Evolutionary conservation across 2,888 invertebrate genomes (phyloP), one percentile per base, ranked within the genome.

Genomic region (Noctua comes): DNA sequence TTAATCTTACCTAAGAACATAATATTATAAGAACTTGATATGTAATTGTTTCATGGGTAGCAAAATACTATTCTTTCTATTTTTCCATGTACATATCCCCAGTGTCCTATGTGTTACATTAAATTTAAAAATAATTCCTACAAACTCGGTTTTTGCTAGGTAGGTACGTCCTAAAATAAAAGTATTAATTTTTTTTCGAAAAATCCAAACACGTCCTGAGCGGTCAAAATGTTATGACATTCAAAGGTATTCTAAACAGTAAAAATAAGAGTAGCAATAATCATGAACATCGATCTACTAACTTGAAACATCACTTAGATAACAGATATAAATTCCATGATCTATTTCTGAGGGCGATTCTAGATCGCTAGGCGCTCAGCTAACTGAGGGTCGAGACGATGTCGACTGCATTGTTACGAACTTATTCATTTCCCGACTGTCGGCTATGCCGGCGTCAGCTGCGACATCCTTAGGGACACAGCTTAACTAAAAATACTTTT

Each of bases 161-260:
- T 24, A 18, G 43, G 18, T 70, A 51, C 5, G 2, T 21, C 8
- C 6, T 18, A n/a, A n/a, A n/a, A 36, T 27, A 21, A 27, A n/a
- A 18, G n/a, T 72, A 36, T 57, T 46, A n/a, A n/a, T 11, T 46
- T 3, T 11, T 21, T 62, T 43, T 64, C 18, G n/a, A 18, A 24
- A 13, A 70, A 68, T 76, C 57, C 27, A 73, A 73, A 66, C 46
- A 69, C 59, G 24, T 72, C 18, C 1, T 21, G 3, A 43, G 36
- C 16, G 16, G 59, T 21, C 8, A 62, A 62, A 59, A 27, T 16
- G 59, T 6, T 59, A 57, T n/a, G 40, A 11, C 2, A 36, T 51
- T 57, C 8, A 36, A 40, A 27, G 13, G 11, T 66, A 24, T 65
- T 69, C n/a, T 59, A 21, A 36, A 27, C 5, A 46, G 18, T 76